Evolutionary conservation across 2,888 invertebrate genomes (phyloP), one percentile per base, ranked within the genome.

Genomic region (Serripes groenlandicus): DNA sequence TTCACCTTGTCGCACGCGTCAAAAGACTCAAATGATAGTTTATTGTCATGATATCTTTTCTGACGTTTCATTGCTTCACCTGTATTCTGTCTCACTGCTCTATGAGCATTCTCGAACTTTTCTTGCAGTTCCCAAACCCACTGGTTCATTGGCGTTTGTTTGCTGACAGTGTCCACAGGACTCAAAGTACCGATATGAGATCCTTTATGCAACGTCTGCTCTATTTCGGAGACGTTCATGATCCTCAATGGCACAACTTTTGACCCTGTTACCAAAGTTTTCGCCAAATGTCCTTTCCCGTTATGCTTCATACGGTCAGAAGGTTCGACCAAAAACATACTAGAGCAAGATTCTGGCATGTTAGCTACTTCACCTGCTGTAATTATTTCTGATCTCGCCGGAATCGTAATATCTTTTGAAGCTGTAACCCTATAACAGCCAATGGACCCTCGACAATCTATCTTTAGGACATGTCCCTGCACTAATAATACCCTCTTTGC

Each of bases 61-160:
- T 64, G 64, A 30, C 64, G 18, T 34, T 32, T 32, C 64, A 64
- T 64, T 15, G 30, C 64, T 3, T 28, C n/a, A 64, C 64, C 64
- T 32, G 64, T 64, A 28, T 28, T 30, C n/a, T 64, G 32, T 32
- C 64, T 28, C 26, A 64, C 9, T 11, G 30, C 32, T n/a, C 34
- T 28, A 30, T 64, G 64, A 9, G 81, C 74, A 1, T 26, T n/a
- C 23, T 81, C 81, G 9, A 81, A 49, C 3, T 54, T 26, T 70
- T 81, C 81, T 23, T 69, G 56, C 15, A 81, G 42, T 42, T 78
- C 69, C 81, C 81, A 81, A 4, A 74, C 81, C 81, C 78, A 78
- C 9, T 54, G 37, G 37, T 70, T 81, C 2, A 11, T 5, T 49
- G 49, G 49, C 21, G 21, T 21, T 21, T 49, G 49, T 21, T 49